phyloP scores from a whole-genome alignment of 2,797 vertebrate species.

The Cynopterus sphinx region DNA sequence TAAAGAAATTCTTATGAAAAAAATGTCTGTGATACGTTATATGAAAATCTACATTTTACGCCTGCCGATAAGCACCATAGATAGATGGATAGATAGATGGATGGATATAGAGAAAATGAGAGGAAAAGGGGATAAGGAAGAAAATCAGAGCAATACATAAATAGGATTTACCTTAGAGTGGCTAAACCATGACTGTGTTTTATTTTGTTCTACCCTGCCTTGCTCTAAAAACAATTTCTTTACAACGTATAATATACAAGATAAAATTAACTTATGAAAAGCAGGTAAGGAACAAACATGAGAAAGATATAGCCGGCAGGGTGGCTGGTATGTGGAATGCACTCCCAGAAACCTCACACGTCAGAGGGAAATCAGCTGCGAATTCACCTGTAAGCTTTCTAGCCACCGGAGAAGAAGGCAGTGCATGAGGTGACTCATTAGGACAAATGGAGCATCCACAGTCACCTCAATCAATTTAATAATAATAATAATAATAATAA shows the following conservation, averaged over 20 bases:
- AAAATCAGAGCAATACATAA: background rate
- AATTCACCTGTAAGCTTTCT: background rate
- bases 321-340: background rate
- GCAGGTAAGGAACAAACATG: background rate
- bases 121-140: background rate
- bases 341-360: background rate
- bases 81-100: background rate
- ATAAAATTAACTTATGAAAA: conserved; percentile 58
- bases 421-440: background rate
- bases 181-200: background rate
- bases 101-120: background rate
- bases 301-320: background rate
- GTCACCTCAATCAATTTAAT: no score
- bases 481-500: no score
- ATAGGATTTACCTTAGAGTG: background rate
- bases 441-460: background rate
- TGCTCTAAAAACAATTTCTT: conserved; percentile 56
- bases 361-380: background rate
- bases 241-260: conserved; percentile 27
- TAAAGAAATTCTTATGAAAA: background rate
- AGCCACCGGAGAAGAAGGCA: background rate
- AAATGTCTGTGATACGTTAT: background rate
- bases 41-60: background rate
- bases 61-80: background rate
- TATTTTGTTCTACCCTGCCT: background rate